Evolutionary conservation across 1,140 invertebrate genomes (phyloP).

Genomic region (Eriosoma lanigerum): DNA sequence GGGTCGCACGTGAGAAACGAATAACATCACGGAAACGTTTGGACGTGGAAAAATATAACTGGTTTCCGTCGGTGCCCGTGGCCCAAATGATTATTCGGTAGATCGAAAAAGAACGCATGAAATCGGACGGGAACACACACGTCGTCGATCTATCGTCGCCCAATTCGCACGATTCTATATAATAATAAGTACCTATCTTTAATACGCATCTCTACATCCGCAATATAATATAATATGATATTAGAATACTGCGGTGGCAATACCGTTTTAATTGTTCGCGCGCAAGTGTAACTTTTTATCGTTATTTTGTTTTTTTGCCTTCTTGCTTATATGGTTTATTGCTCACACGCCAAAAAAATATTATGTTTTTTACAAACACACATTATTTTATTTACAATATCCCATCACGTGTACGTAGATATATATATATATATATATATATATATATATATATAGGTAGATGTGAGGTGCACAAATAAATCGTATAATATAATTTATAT

Average conservation of each 20-base stretch:
- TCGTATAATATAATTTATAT: too few relatives aligned
- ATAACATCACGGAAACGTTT: background rate
- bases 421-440: too few relatives aligned
- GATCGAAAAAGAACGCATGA: background rate
- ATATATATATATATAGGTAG: too few relatives aligned
- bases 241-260: background rate
- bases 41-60: background rate
- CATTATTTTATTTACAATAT: too few relatives aligned
- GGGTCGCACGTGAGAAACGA: too few relatives aligned
- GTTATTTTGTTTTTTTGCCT: background rate
- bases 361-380: too few relatives aligned
- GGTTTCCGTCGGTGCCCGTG: constrained; percentile 21
- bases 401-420: too few relatives aligned
- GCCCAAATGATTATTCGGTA: constrained; percentile 44
- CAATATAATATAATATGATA: too few relatives aligned
- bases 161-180: constrained; percentile 4
- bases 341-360: background rate
- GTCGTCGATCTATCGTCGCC: constrained; percentile 14
- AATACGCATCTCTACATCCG: too few relatives aligned
- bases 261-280: constrained; percentile 46
- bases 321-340: background rate
- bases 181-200: too few relatives aligned
- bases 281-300: background rate
- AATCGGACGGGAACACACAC: constrained; percentile 37
- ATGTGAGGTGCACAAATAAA: too few relatives aligned